Evolutionary conservation across 2,888 invertebrate species (phyloP).

Genomic region (Empis livida): DNA sequence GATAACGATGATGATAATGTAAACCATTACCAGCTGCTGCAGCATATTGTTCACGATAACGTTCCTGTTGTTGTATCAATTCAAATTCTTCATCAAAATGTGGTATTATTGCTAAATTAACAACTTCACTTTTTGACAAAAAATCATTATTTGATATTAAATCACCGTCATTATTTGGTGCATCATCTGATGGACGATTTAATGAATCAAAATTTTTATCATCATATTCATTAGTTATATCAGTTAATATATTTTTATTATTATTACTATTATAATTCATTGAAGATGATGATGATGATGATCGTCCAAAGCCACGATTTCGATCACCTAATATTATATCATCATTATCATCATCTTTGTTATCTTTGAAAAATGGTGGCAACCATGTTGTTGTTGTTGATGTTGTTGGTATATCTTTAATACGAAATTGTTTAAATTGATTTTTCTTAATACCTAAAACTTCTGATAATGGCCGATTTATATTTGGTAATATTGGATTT

Average conservation of each 20-base stretch:
- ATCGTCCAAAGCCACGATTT: neutral
- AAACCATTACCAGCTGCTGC: constrained; percentile 12
- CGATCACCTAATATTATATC: no score
- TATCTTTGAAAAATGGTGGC: constrained; percentile 2
- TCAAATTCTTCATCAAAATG: constrained; percentile 35
- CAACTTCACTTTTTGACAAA: constrained; percentile 33
- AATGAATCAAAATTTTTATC: neutral
- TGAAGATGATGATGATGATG: neutral
- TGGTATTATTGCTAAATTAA: constrained; percentile 35
- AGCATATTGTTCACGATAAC: constrained; percentile 22
- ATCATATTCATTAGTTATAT: neutral
- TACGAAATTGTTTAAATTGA: constrained; percentile 34
- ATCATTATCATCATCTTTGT: no score
- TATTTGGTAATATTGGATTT: constrained; percentile 34
- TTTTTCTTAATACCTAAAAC: constrained; percentile 36
- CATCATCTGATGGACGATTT: neutral
- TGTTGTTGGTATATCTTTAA: constrained; percentile 23
- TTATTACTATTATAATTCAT: neutral
- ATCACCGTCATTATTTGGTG: constrained; percentile 12
- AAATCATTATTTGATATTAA: constrained; percentile 24
- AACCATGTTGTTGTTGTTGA: constrained; percentile 17
- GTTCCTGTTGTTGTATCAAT: constrained; percentile 20
- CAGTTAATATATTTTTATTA: neutral
- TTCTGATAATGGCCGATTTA: constrained; percentile 35
- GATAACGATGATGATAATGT: constrained; percentile 28